Conservation (phyloP, 92 coral and sea anemone genomes). For the Siderastrea siderea region DNA sequence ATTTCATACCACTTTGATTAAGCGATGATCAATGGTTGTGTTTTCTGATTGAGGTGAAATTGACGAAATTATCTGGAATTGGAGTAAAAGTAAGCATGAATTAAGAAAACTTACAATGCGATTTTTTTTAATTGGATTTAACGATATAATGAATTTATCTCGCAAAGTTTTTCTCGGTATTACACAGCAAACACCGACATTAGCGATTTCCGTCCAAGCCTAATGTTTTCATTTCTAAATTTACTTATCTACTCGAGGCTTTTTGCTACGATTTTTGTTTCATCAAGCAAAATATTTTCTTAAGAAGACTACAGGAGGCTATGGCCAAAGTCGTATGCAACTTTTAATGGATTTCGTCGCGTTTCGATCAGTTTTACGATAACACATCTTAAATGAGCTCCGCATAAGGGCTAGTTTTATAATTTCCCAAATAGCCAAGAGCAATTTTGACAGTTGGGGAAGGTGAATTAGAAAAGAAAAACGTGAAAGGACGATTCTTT, state of each 20-base stretch:
- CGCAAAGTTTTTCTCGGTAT: neutral
- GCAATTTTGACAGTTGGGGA: neutral
- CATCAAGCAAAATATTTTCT: neutral
- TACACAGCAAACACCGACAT: neutral
- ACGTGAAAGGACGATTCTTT: neutral
- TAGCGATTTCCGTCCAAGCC: neutral
- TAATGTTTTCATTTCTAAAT: conserved; percentile 6
- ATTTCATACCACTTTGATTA: too few relatives aligned
- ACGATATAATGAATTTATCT: too few relatives aligned
- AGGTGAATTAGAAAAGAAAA: neutral
- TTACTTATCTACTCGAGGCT: neutral
- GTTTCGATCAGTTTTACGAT: neutral
- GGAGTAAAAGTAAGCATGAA: too few relatives aligned
- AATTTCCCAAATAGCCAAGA: conserved; percentile 3
- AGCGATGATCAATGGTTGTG: too few relatives aligned
- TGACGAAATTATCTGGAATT: too few relatives aligned
- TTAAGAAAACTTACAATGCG: too few relatives aligned
- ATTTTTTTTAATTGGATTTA: too few relatives aligned
- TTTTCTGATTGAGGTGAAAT: too few relatives aligned
- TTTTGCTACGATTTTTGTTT: neutral
- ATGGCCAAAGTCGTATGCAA: neutral
- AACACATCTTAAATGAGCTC: neutral
- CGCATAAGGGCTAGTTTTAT: neutral
- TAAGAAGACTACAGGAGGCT: neutral
- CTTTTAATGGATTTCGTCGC: neutral